These are phyloP conservation scores for Syndactyla subalaris DNA, from an alignment of 2,797 vertebrate genomes.

Conservation along the genomic window DNA sequence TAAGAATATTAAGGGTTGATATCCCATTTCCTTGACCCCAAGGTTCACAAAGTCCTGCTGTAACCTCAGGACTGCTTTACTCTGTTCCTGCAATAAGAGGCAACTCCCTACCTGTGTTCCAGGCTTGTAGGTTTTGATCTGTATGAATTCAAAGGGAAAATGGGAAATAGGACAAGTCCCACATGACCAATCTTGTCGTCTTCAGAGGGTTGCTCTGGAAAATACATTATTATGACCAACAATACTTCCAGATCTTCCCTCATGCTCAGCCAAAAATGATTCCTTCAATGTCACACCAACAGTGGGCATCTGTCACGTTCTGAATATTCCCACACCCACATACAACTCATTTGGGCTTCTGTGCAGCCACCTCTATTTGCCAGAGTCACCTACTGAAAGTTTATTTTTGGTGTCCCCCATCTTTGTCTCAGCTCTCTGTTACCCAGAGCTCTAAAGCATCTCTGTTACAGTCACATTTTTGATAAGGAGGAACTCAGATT, in stretches of 20 bases:
- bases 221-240: not conserved
- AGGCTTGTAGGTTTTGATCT: accelerated
- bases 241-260: not conserved
- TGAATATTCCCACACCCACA: not conserved
- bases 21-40: not conserved
- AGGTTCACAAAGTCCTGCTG: not conserved
- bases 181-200: not conserved
- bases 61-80: not conserved
- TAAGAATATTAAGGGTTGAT: not conserved
- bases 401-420: not conserved
- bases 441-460: not conserved
- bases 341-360: not conserved
- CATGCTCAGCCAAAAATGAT: not conserved
- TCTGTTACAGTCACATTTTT: not conserved
- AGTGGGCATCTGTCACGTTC: not conserved
- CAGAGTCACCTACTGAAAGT: not conserved
- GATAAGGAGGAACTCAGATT: not conserved
- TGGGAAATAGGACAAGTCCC: not conserved
- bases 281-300: not conserved
- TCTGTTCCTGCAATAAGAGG: not conserved
- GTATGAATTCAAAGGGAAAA: not conserved
- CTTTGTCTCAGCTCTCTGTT: not conserved
- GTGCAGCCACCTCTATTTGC: not conserved
- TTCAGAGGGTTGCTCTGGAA: not conserved
- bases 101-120: not conserved